Percentiles rank a stretch among this genome's conserved stretches.
These are phyloP conservation scores for Haemorhous mexicanus DNA, from an alignment of 2,113 vertebrate species.

Conservation along the genomic window DNA sequence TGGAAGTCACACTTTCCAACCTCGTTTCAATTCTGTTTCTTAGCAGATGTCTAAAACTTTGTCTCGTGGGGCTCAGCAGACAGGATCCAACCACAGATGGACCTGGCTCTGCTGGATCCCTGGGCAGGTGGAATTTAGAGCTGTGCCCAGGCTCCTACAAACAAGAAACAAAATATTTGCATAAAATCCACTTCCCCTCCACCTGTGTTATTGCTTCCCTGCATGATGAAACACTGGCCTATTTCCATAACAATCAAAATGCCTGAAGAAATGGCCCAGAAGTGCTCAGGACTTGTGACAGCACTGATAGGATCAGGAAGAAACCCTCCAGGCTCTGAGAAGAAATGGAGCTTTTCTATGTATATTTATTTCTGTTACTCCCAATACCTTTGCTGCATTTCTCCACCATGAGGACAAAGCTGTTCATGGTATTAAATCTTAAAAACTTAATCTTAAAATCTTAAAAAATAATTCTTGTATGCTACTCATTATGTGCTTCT, in stretches of 20 bases:
- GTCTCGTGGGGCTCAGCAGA: background rate
- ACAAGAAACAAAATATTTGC: background rate
- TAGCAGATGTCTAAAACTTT: background rate
- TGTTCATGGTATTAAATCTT: background rate
- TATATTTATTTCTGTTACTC: background rate
- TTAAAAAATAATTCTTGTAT: background rate
- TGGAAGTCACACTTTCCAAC: background rate
- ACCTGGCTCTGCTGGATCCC: background rate
- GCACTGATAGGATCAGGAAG: background rate
- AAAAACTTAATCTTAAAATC: background rate
- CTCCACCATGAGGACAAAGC: background rate
- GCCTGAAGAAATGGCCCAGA: background rate
- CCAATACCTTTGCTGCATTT: background rate
- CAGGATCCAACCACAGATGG: rapidly evolving
- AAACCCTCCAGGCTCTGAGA: background rate
- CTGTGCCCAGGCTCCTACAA: background rate
- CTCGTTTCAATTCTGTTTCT: background rate
- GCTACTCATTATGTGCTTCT: background rate
- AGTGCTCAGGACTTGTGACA: background rate
- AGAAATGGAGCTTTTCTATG: background rate
- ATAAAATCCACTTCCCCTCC: conserved; percentile 16
- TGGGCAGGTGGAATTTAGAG: background rate
- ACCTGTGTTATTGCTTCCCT: background rate
- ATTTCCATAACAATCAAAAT: background rate
- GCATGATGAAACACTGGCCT: background rate